phyloP scores from a whole-genome alignment of 1,140 invertebrate genomes.

The Cataglyphis hispanica region DNA sequence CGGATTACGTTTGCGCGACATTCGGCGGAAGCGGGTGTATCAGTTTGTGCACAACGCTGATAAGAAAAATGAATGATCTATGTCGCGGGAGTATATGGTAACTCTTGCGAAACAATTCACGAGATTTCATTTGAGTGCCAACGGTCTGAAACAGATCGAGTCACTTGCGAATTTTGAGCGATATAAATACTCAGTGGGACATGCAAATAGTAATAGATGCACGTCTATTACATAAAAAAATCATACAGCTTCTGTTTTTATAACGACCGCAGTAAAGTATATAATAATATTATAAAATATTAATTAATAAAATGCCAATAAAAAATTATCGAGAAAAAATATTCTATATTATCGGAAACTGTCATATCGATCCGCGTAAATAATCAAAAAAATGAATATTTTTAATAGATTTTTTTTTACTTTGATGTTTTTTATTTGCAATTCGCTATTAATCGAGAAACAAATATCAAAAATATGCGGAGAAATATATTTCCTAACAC shows the following conservation, averaged over 20 bases:
- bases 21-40: slow-evolving; percentile 46
- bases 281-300: slow-evolving; percentile 11
- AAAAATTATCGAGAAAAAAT: slow-evolving; percentile 20
- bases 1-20: slow-evolving; percentile 55
- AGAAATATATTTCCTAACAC: slow-evolving; percentile 22
- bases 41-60: slow-evolving; percentile 53
- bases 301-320: neutral
- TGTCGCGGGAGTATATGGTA: neutral
- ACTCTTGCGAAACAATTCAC: slow-evolving; percentile 43
- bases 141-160: slow-evolving; percentile 25
- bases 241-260: slow-evolving; percentile 27
- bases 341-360: neutral
- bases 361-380: neutral
- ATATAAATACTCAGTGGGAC: slow-evolving; percentile 25
- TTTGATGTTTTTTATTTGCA: neutral
- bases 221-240: slow-evolving; percentile 3
- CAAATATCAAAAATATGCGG: slow-evolving; percentile 13
- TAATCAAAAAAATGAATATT: slow-evolving; percentile 14
- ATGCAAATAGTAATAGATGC: slow-evolving; percentile 23
- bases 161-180: slow-evolving; percentile 25
- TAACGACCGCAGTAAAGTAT: neutral
- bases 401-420: neutral
- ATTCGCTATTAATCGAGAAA: slow-evolving; percentile 1
- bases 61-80: slow-evolving; percentile 59
- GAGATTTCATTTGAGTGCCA: slow-evolving; percentile 30